A percentile compares a stretch with the other conserved stretches of the same genome.
phyloP scores from a whole-genome alignment of 2,888 invertebrate species.

The Dioctria linearis region DNA sequence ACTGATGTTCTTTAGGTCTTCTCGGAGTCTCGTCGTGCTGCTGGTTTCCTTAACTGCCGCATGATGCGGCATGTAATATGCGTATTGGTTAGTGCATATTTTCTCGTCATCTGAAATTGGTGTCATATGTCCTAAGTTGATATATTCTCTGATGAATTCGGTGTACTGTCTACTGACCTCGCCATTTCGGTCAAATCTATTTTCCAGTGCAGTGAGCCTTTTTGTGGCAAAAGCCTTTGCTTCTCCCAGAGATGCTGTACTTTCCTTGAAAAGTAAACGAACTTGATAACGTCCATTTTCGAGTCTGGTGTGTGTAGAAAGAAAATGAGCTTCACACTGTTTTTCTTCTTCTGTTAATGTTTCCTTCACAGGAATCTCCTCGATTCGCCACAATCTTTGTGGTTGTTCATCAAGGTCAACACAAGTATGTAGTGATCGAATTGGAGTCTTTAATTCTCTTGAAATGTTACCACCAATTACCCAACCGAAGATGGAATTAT shows the following conservation, averaged over 20 bases:
- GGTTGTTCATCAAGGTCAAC: neutral
- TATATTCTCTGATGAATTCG: no score
- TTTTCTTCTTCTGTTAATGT: neutral
- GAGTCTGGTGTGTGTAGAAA: no score
- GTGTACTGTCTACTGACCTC: no score
- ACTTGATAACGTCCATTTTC: no score
- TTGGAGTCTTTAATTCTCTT: neutral
- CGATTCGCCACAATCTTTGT: neutral
- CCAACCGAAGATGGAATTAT: neutral
- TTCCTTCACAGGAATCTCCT: no score
- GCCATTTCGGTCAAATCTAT: neutral
- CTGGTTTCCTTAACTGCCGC: no score
- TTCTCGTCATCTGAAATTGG: no score
- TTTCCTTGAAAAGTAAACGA: neutral
- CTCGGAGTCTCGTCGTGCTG: no score
- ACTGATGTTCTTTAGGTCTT: no score
- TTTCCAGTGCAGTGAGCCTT: neutral
- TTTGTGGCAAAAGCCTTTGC: neutral
- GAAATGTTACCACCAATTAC: neutral
- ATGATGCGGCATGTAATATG: no score
- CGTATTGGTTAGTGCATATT: no score
- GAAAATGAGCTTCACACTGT: neutral
- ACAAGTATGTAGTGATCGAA: neutral
- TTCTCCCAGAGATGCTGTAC: neutral
- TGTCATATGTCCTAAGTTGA: no score